A percentile compares a stretch with the other conserved stretches of the same genome.
Evolutionary conservation across 2,797 vertebrate species (phyloP).

Genomic region (Sciaenops ocellatus): DNA sequence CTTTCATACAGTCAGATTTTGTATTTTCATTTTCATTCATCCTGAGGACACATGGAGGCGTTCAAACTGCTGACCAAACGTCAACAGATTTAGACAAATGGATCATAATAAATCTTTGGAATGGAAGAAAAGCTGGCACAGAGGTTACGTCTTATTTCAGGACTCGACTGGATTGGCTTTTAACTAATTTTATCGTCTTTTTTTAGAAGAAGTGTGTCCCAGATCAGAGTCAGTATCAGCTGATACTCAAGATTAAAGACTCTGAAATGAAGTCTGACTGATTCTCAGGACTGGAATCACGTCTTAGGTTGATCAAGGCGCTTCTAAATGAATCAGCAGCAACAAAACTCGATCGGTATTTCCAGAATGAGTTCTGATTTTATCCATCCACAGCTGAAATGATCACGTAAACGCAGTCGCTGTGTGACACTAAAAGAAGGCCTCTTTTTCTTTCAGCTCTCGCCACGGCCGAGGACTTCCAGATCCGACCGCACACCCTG

Average conservation of each 20-base stretch:
- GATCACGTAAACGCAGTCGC: not conserved
- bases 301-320: not conserved
- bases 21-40: no score
- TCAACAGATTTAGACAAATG: no score
- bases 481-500: slow-evolving; percentile 92
- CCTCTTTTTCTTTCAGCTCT: slow-evolving; percentile 81
- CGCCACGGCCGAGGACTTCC: slow-evolving; percentile 92
- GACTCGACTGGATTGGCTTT: not conserved
- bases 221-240: no score
- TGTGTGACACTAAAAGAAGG: not conserved
- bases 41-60: no score
- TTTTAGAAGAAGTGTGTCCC: not conserved
- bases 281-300: not conserved
- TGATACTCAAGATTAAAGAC: not conserved
- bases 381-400: not conserved
- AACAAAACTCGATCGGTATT: not conserved
- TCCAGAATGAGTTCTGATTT: no score
- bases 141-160: not conserved
- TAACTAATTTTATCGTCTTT: not conserved
- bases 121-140: no score
- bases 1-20: no score
- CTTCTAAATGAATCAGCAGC: not conserved
- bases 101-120: no score
- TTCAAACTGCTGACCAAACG: no score
- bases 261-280: not conserved